Conservation (phyloP, 2,888 invertebrate species). For the Tenthredo livida region DNA sequence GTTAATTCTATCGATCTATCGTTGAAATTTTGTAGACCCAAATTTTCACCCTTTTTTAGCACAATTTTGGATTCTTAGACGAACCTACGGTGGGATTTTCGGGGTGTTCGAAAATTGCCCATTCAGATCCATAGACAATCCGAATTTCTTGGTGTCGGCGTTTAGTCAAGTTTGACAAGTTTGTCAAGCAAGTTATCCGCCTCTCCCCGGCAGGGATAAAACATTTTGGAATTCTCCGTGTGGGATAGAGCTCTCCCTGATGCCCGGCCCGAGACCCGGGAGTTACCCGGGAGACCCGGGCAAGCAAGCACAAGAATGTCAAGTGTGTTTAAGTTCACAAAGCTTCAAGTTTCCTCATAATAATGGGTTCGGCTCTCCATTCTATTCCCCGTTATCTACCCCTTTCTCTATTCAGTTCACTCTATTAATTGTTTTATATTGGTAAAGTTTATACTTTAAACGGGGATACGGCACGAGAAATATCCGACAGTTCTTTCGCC, state of each 20-base stretch:
- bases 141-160: background rate
- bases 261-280: constrained; percentile 56
- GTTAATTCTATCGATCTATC: too few species aligned
- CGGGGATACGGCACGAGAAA: constrained; percentile 21
- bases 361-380: constrained; percentile 54
- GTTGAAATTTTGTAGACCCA: background rate
- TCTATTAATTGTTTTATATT: constrained; percentile 65
- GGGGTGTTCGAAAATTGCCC: background rate
- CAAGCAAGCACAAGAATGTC: constrained; percentile 56
- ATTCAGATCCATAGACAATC: background rate
- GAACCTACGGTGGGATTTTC: background rate
- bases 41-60: background rate
- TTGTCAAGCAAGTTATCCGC: constrained; percentile 40
- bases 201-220: too few species aligned
- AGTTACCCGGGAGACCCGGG: constrained; percentile 17
- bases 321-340: constrained; percentile 58
- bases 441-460: constrained; percentile 63
- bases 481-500: background rate
- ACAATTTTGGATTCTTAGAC: background rate
- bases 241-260: constrained; percentile 13
- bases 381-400: constrained; percentile 49
- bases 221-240: background rate
- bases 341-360: constrained; percentile 59
- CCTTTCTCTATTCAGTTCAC: constrained; percentile 56
- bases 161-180: constrained; percentile 44